Evolutionary conservation across 2,797 vertebrate species (phyloP), one percentile per base, ranked within the genome.

Genomic region (Neomorphus geoffroyi): DNA sequence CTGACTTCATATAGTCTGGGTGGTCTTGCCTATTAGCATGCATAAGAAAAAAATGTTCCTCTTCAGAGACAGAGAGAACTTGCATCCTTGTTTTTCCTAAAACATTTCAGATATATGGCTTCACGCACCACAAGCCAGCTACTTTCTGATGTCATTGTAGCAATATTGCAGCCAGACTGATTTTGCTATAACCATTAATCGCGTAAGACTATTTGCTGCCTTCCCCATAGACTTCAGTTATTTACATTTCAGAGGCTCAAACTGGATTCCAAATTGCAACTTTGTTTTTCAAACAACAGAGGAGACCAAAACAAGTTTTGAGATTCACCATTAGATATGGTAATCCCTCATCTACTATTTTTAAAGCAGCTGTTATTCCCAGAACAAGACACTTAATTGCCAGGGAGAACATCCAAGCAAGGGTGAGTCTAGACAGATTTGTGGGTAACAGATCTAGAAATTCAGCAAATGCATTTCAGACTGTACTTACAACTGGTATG

Each of bases 1-100:
- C 56, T 92, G 51, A 73, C 37, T 75, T 92, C 11, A 6, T 73
- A 92, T 91, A n/a, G 7, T 50, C 65, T 97, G 94, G 71, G 94
- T 96, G 93, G 94, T 97, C 97, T 91, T 82, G n/a, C 30, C 39
- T 41, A 22, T 62, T 54, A 71, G 15, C 6, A 2, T 54, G 58
- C 46, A 65, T 91, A 26, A 61, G 79, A 66, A 66, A 92, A 93
- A 96, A 58, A 53, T 26, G 23, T 37, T 69, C 50, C 32, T 56
- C 48, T 79, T 70, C 93, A 88, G 77, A 86, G 22, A 43, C 27
- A 87, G 27, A 54, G 16, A 41, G 33, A 90, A 56, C 48, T 67
- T 92, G 46, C 22, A 18, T 65, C 82, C 79, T 58, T 75, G 26
- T 61, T 81, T 80, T 45, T 74, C 45, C 35, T 73, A 35, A 74